phyloP scores from a whole-genome alignment of 2,888 invertebrate species.

The Griposia aprilina region DNA sequence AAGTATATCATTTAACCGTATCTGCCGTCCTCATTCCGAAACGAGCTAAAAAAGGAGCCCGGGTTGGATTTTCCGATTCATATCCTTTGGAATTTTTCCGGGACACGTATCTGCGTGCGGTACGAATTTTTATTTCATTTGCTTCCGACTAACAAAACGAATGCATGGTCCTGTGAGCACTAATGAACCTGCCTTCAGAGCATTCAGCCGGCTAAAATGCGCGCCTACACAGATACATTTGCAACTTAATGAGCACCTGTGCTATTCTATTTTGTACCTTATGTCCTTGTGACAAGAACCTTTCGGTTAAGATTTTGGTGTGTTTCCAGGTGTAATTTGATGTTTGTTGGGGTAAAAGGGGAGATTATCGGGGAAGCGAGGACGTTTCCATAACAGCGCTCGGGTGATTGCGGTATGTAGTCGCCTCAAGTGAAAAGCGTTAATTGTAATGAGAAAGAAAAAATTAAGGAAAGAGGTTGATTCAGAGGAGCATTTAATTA shows the following conservation, averaged over 20 bases:
- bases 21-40: conserved; percentile 58
- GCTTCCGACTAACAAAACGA: conserved; percentile 74
- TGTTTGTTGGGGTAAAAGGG: conserved; percentile 68
- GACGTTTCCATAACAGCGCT: conserved; percentile 71
- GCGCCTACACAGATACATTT: conserved; percentile 68
- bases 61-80: conserved; percentile 73
- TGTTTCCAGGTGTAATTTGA: conserved; percentile 51
- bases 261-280: conserved; percentile 70
- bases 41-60: conserved; percentile 62
- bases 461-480: conserved; percentile 46
- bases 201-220: conserved; percentile 73
- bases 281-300: conserved; percentile 57
- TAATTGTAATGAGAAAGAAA: conserved; percentile 62
- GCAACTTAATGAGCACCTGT: conserved; percentile 64
- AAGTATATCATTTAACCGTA: conserved; percentile 65
- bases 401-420: conserved; percentile 63
- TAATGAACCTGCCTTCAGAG: conserved; percentile 82
- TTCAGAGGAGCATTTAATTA: conserved; percentile 40
- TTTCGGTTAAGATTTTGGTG: conserved; percentile 42
- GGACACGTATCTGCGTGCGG: conserved; percentile 64
- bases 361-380: conserved; percentile 72
- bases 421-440: conserved; percentile 52
- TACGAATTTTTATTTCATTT: conserved; percentile 76
- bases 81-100: conserved; percentile 72
- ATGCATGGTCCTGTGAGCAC: conserved; percentile 77